phyloP scores from a whole-genome alignment of 2,888 invertebrate genomes.

The Heliconius ethilla region DNA sequence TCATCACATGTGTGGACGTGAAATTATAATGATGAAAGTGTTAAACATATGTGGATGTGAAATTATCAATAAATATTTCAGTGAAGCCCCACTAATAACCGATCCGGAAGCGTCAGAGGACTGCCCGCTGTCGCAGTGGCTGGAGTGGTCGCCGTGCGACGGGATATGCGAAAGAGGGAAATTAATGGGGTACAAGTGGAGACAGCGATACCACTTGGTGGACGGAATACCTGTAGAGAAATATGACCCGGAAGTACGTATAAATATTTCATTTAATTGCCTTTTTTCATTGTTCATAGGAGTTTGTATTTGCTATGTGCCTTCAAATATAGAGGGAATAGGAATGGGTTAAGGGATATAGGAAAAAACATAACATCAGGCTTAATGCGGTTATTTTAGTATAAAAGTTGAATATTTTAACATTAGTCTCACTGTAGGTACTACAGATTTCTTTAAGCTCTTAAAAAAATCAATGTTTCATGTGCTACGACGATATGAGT shows the following conservation, averaged over 20 bases:
- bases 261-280: neutral
- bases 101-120: constrained; percentile 63
- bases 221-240: constrained; percentile 70
- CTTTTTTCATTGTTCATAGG: neutral
- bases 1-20: neutral
- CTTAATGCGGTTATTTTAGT: too few species aligned
- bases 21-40: too few species aligned
- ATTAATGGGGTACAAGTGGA: constrained; percentile 62
- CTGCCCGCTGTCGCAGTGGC: constrained; percentile 69
- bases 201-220: constrained; percentile 70
- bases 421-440: too few species aligned
- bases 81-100: constrained; percentile 57
- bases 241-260: constrained; percentile 67
- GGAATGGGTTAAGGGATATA: too few species aligned
- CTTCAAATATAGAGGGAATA: too few species aligned
- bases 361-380: too few species aligned
- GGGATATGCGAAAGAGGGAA: constrained; percentile 62
- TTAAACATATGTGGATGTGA: neutral
- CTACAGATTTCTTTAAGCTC: too few species aligned
- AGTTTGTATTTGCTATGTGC: neutral
- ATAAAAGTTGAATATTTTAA: too few species aligned
- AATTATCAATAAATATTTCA: constrained; percentile 42
- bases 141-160: constrained; percentile 70
- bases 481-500: too few species aligned
- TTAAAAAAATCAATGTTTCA: too few species aligned